Conservation (phyloP, 2,113 vertebrate genomes). For the Podilymbus podiceps region DNA sequence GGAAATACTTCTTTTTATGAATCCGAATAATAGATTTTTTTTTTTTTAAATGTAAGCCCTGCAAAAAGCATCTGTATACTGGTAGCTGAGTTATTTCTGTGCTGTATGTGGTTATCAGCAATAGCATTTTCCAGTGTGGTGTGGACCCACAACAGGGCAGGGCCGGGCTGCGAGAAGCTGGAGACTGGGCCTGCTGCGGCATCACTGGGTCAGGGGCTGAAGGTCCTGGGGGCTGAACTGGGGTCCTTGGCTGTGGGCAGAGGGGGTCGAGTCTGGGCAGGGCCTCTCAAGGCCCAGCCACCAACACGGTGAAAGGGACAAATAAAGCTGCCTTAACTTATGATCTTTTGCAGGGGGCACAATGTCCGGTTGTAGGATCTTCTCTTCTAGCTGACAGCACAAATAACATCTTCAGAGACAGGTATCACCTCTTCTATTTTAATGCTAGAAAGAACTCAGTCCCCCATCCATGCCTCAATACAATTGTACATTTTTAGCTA, state of each 20-base stretch:
- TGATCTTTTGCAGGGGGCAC: neutral
- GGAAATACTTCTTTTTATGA: neutral
- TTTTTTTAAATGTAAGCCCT: neutral
- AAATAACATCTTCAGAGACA: neutral
- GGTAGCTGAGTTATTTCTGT: neutral
- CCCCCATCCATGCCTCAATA: neutral
- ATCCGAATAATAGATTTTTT: neutral
- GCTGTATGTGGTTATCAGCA: neutral
- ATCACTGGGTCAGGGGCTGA: neutral
- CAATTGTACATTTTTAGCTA: neutral
- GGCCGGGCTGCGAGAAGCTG: neutral
- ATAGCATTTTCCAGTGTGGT: neutral
- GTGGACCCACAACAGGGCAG: neutral
- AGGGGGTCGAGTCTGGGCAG: neutral
- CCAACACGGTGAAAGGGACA: neutral
- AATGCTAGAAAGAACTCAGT: neutral
- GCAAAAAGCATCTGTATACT: neutral
- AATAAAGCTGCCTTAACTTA: neutral
- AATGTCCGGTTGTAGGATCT: neutral
- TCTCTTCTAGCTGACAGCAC: neutral
- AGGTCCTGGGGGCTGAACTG: neutral
- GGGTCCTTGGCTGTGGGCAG: neutral
- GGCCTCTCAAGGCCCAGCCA: neutral
- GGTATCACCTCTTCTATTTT: neutral
- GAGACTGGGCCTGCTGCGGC: neutral